phyloP scores from a whole-genome alignment of 2,888 invertebrate species.

The Lordiphosa fenestrarum region DNA sequence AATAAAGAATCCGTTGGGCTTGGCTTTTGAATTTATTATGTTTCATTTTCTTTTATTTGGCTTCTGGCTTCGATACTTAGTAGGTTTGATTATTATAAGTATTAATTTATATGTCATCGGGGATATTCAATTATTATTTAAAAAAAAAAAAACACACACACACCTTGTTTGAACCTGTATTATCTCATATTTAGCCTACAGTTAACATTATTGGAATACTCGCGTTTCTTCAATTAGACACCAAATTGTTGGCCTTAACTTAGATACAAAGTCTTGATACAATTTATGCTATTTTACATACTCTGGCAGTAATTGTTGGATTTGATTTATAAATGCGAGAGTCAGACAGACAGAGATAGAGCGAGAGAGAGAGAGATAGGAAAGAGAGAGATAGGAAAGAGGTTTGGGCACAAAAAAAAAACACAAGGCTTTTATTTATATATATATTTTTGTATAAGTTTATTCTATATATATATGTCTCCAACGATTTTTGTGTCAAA shows the following conservation, averaged over 20 bases:
- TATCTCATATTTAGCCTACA: conserved; percentile 40
- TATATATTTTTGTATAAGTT: no score
- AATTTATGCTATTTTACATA: conserved; percentile 38
- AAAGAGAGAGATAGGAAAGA: no score
- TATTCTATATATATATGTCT: no score
- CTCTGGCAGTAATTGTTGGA: not conserved
- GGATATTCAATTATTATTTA: conserved; percentile 31
- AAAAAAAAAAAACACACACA: conserved; percentile 1
- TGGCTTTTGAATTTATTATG: conserved; percentile 72
- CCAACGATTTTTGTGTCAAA: no score
- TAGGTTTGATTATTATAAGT: conserved; percentile 56
- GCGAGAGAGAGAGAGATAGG: no score
- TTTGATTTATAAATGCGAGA: conserved; percentile 3
- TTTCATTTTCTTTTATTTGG: conserved; percentile 40
- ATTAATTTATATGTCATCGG: conserved; percentile 40
- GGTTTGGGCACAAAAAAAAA: conserved; percentile 9
- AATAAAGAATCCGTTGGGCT: conserved; percentile 56
- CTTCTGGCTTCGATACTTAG: conserved; percentile 50
- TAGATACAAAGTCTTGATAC: conserved; percentile 1
- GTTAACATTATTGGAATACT: conserved; percentile 30
- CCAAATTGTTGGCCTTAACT: conserved; percentile 9
- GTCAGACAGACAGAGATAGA: no score
- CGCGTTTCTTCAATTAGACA: conserved; percentile 18
- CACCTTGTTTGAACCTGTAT: conserved; percentile 33
- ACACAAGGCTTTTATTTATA: not conserved